Conservation (phyloP, 2,113 vertebrate genomes). For the Xenotilapia longispinis region DNA sequence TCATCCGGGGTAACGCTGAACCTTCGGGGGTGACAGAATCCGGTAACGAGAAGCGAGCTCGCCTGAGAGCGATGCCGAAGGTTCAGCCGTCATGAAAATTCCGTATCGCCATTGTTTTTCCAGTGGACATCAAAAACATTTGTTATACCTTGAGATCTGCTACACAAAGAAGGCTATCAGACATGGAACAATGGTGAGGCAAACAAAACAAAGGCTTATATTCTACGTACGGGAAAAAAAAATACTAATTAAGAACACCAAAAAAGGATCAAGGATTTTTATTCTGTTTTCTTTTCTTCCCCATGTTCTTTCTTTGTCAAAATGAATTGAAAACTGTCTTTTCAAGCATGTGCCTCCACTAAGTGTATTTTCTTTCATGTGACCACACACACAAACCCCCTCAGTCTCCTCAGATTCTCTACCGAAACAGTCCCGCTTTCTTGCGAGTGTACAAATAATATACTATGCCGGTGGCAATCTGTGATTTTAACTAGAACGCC, state of each 20-base stretch:
- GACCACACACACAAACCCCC: not conserved
- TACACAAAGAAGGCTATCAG: conserved; percentile 21
- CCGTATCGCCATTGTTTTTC: not conserved
- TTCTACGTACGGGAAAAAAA: not conserved
- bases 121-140: not conserved
- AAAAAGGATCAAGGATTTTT: conserved; percentile 47
- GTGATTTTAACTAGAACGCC: not conserved
- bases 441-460: not conserved
- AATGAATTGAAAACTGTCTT: not conserved
- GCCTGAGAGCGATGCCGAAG: not conserved
- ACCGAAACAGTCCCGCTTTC: not conserved
- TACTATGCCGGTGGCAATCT: not conserved
- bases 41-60: not conserved
- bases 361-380: not conserved
- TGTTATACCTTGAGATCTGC: conserved; percentile 19
- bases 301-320: not conserved
- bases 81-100: not conserved
- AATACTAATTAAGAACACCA: conserved; percentile 45
- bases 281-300: not conserved
- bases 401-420: not conserved
- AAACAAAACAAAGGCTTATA: conserved; percentile 27
- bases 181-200: conserved; percentile 7
- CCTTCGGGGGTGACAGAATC: conserved; percentile 8
- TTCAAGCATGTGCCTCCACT: not conserved
- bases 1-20: conserved; percentile 39